Conservation (phyloP, 2,888 invertebrate species). For the Polyploca ridens region DNA sequence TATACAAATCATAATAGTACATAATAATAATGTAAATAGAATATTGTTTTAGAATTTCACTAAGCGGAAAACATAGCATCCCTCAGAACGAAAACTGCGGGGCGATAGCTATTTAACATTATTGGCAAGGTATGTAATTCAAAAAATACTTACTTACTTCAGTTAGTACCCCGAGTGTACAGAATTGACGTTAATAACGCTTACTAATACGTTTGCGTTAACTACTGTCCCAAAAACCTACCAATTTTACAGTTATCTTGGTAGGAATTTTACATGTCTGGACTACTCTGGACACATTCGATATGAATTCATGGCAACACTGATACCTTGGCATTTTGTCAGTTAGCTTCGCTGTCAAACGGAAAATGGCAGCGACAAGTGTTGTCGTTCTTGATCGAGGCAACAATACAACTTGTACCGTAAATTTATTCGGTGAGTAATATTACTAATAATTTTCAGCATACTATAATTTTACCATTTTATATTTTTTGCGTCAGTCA, state of each 20-base stretch:
- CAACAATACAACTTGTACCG: constrained; percentile 98
- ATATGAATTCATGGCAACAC: neutral
- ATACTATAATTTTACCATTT: constrained; percentile 18
- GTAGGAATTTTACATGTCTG: neutral
- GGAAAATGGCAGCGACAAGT: constrained; percentile 93
- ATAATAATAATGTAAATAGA: too few relatives aligned
- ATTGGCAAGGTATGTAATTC: too few relatives aligned
- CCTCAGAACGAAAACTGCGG: too few relatives aligned
- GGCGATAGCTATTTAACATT: too few relatives aligned
- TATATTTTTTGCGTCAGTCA: constrained; percentile 15
- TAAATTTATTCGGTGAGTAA: constrained; percentile 96
- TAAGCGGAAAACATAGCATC: too few relatives aligned
- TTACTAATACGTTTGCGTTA: too few relatives aligned
- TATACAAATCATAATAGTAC: too few relatives aligned
- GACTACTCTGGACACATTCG: neutral
- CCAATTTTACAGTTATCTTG: neutral
- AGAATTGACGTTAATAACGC: too few relatives aligned
- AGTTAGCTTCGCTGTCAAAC: constrained; percentile 81
- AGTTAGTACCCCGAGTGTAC: too few relatives aligned
- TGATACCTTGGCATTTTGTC: constrained; percentile 52
- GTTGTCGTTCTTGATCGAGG: constrained; percentile 97
- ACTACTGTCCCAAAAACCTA: neutral
- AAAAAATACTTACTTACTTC: too few relatives aligned
- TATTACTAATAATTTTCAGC: constrained; percentile 29
- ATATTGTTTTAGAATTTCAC: too few relatives aligned